Percentiles rank a stretch among this genome's conserved stretches.
These are phyloP conservation scores for Trichomalopsis sarcophagae DNA, from an alignment of 1,140 invertebrate species.

Conservation along the genomic window DNA sequence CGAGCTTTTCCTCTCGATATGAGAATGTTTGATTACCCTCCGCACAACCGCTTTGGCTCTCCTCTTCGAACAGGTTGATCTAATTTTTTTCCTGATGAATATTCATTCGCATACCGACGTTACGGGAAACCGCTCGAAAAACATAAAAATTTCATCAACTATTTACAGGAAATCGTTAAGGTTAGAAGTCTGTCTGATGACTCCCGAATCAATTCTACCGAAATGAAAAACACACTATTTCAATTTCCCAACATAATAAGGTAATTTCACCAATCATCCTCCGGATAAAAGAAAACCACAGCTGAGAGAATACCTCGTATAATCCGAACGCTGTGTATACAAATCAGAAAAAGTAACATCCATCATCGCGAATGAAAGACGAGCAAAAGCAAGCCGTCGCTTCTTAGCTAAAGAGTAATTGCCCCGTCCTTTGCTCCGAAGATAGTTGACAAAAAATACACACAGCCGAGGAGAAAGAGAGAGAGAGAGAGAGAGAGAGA, in stretches of 20 bases:
- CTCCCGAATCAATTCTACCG: too few relatives aligned
- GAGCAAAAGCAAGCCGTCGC: background rate
- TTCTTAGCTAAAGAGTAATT: slow-evolving; percentile 41
- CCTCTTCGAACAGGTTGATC: background rate
- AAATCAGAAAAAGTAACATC: slow-evolving; percentile 36
- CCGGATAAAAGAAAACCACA: background rate
- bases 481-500: too few relatives aligned
- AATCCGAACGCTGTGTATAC: background rate
- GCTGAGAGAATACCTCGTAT: background rate
- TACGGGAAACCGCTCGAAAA: too few relatives aligned
- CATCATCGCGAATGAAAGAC: background rate
- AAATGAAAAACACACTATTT: too few relatives aligned
- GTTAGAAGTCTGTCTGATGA: too few relatives aligned
- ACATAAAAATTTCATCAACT: too few relatives aligned
- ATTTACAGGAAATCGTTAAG: too few relatives aligned
- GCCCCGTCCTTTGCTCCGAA: slow-evolving; percentile 8
- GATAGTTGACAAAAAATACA: slow-evolving; percentile 26
- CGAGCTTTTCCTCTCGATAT: too few relatives aligned
- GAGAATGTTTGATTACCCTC: too few relatives aligned
- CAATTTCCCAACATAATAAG: background rate
- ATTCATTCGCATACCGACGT: too few relatives aligned
- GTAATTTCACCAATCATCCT: background rate
- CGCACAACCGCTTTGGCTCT: background rate
- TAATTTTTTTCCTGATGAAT: too few relatives aligned
- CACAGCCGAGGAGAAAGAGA: background rate